Conservation (phyloP, 2,888 invertebrate genomes). For the Lymantria dispar region DNA sequence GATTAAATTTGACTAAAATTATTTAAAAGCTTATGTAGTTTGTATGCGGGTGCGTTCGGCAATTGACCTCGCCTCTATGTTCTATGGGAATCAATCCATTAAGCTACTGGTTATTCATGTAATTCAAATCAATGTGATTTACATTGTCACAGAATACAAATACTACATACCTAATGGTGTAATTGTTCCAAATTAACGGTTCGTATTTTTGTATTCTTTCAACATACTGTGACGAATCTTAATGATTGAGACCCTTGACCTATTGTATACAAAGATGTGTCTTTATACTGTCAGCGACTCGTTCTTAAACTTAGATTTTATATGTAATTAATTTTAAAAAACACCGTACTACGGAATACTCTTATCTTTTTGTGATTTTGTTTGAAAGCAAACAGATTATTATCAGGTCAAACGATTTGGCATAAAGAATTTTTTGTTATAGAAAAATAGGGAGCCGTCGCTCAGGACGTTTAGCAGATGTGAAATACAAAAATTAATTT, state of each 20-base stretch:
- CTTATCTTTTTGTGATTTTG: neutral
- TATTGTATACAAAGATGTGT: neutral
- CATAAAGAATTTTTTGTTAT: too few relatives aligned
- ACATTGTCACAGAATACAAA: neutral
- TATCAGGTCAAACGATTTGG: too few relatives aligned
- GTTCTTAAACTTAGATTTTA: neutral
- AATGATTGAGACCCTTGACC: neutral
- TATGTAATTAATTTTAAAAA: neutral
- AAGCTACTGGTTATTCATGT: slow-evolving; percentile 22
- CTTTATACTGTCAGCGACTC: neutral
- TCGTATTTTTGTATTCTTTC: neutral
- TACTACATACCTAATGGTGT: too few relatives aligned
- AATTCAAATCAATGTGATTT: neutral
- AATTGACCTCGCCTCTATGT: slow-evolving; percentile 50
- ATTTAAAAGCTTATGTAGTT: slow-evolving; percentile 15
- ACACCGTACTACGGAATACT: too few relatives aligned
- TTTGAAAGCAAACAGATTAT: too few relatives aligned
- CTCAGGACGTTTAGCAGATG: too few relatives aligned
- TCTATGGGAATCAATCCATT: slow-evolving; percentile 32
- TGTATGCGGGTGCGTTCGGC: slow-evolving; percentile 57
- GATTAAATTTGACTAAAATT: slow-evolving; percentile 32
- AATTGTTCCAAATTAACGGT: neutral
- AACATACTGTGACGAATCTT: neutral
- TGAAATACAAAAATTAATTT: too few relatives aligned
- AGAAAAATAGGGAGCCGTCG: too few relatives aligned